Conservation (phyloP, 2,113 vertebrate genomes). For the Pelecanus crispus region DNA sequence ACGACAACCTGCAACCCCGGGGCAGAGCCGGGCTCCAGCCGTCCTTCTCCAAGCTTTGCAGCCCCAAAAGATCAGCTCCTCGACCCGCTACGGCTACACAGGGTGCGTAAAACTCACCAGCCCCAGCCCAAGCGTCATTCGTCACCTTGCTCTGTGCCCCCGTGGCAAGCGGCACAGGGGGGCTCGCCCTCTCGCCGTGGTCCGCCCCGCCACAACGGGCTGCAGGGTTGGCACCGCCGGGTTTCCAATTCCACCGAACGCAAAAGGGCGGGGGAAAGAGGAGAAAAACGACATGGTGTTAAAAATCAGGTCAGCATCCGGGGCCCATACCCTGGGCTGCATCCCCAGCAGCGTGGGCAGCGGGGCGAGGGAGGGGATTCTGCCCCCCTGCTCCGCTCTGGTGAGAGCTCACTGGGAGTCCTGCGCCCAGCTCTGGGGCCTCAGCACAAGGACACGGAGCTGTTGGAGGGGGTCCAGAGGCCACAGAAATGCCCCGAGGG, state of each 20-base stretch:
- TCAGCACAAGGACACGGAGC: no score
- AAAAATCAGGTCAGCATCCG: no score
- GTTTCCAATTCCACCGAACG: neutral
- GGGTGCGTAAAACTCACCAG: no score
- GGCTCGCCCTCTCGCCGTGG: accelerated
- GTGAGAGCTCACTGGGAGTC: no score
- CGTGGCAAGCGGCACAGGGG: no score
- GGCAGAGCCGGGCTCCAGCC: neutral
- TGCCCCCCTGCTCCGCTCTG: no score
- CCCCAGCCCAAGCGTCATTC: accelerated
- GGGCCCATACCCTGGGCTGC: no score
- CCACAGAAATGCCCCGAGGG: no score
- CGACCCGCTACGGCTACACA: accelerated
- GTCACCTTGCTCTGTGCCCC: neutral
- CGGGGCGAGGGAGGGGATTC: no score
- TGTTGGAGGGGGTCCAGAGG: no score
- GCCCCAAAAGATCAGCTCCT: neutral
- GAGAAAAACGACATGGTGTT: accelerated
- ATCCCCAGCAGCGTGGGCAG: no score
- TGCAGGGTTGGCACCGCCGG: neutral
- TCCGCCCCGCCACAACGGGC: neutral
- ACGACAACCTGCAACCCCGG: accelerated
- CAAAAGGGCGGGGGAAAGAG: neutral
- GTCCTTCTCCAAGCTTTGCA: neutral
- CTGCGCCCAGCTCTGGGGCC: no score